Conservation (phyloP, 1,140 invertebrate genomes). For the Homarus americanus region DNA sequence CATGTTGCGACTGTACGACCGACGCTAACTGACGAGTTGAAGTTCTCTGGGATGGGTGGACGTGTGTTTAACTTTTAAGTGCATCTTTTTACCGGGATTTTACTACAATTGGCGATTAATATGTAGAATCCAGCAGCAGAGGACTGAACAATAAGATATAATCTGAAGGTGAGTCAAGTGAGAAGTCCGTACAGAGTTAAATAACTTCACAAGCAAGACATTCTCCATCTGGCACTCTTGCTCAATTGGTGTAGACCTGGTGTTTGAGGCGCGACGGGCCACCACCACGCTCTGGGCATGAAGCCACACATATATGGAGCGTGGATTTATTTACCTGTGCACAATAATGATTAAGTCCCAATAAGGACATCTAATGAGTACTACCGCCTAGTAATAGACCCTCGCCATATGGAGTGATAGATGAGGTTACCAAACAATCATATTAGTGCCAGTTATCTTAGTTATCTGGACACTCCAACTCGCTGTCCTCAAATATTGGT, state of each 20-base stretch:
- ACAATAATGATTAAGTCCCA: neutral
- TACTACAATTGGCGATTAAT: neutral
- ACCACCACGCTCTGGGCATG: neutral
- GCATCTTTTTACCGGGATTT: slow-evolving; percentile 24
- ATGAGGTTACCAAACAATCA: neutral
- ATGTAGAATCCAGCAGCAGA: slow-evolving; percentile 35
- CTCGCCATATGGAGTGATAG: slow-evolving; percentile 37
- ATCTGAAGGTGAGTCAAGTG: slow-evolving; percentile 26
- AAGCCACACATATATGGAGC: slow-evolving; percentile 37
- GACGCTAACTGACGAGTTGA: slow-evolving; percentile 29
- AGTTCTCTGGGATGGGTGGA: slow-evolving; percentile 40
- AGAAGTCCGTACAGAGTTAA: neutral
- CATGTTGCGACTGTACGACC: slow-evolving; percentile 13
- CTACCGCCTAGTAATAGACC: neutral
- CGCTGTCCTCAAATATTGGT: too few relatives aligned
- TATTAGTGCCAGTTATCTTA: too few relatives aligned
- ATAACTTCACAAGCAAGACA: neutral
- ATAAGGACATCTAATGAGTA: slow-evolving; percentile 25
- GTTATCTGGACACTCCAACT: too few relatives aligned
- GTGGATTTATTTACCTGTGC: slow-evolving; percentile 27
- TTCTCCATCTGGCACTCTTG: slow-evolving; percentile 26
- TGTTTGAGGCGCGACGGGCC: slow-evolving; percentile 8
- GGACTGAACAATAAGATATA: slow-evolving; percentile 34
- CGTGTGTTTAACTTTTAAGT: slow-evolving; percentile 47
- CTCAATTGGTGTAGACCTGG: neutral